Evolutionary conservation across 2,113 vertebrate species (phyloP), one percentile per base, ranked within the genome.

Genomic region (Melanerpes formicivorus): DNA sequence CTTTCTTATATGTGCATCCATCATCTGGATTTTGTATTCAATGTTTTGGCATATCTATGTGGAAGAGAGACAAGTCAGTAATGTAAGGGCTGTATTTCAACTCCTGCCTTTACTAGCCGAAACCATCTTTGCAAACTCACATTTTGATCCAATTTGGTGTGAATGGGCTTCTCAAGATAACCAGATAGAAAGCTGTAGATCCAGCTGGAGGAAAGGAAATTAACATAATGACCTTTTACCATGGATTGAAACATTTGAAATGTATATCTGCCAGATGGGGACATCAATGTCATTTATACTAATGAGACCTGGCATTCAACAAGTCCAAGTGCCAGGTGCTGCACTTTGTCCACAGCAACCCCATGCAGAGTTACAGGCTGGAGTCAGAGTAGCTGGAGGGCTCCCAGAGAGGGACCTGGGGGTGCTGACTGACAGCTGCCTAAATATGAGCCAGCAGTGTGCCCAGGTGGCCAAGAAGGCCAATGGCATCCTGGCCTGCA

Each of bases 151-250:
- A 97, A n/a, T 66, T 93, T 91, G 71, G 63, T 93, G 18, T 89
- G 85, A 93, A 98, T 91, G 54, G 80, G 87, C 64, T 97, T 96
- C 90, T 97, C 93, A 90, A 98, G 90, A 70, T 93, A 96, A 78
- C 92, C 95, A 77, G 95, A 66, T 1, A 97, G 95, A 58, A 96
- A 92, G 56, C 90, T 96, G 84, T 97, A 97, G 62, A 96, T 92
- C 83, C 95, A 95, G 79, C 97, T 97, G 81, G 37, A 44, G 52
- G 48, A 84, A 91, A 84, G 23, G 6, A 87, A 64, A 76, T 9
- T 6, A 42, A 79, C 55, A 64, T 15, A 58, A n/a, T 32, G 15
- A 65, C 19, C 59, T 91, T 70, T 34, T 66, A 92, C 11, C 19
- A 50, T 7, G 6, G 18, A 44, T 5, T 42, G n/a, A 84, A 67